Base-by-base conservation (phyloP, 2,888 invertebrate species). In the Anaspis maculata region DNA sequence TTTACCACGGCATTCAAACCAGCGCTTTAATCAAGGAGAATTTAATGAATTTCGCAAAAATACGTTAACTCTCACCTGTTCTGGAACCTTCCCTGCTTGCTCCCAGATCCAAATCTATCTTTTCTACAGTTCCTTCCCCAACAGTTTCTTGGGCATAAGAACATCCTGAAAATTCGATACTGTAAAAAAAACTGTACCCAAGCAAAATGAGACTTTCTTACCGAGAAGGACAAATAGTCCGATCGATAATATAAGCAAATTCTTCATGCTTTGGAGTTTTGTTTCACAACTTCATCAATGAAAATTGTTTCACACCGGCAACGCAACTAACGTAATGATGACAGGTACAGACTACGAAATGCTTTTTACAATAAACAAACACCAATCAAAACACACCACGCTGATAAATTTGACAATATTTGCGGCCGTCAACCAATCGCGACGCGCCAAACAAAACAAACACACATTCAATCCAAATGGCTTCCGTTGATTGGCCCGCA, bases 71-170 rank as follows among this genome's bases (percentile, higher is more conserved):
- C 53, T 59, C 59, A 88, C 88, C 88, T 60, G 95, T 96, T 62
- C 87, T 77, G 5, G 91, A 92, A 38, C 77, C 90, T 65, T 94
- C 90, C 44, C 87, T 73, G 42, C 82, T 86, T 27, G 88, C 77
- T 9, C 92, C 92, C 34, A 91, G 68, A 62, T 92, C 86, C 16
- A 76, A 69, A 29, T 89, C 86, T 32, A 84, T 73, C 3, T 74
- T 81, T 51, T 77, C 75, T 27, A 72, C 66, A 23, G 68, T 68
- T 22, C 65, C 69, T 37, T 74, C 74, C 12, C 62, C 60, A 2
- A 56, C 61, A 15, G 66, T 70, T 53, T 58, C 54, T 15, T 67
- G 57, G 7, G 66, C 72, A 27, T 44, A 50, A 31, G 61, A 64
- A 49, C 65, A 62, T 53, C 72, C 73, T 75, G 51, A n/a, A 10